phyloP scores from a whole-genome alignment of 2,888 invertebrate species.

The Drosophila birchii region DNA sequence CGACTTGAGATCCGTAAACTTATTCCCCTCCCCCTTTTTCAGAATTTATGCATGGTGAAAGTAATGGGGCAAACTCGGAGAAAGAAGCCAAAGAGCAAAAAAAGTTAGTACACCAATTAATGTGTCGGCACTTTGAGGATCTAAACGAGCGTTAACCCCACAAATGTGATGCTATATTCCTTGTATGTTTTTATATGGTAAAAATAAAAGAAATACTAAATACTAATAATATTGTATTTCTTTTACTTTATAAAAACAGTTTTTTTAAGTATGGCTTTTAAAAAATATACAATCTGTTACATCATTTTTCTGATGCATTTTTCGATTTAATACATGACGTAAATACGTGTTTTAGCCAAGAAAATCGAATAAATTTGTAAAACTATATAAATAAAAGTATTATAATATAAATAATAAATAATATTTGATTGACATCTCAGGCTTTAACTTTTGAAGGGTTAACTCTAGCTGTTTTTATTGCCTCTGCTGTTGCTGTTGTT shows the following conservation, averaged over 20 bases:
- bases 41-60: slow-evolving; percentile 71
- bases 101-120: slow-evolving; percentile 64
- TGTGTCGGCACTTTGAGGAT: slow-evolving; percentile 40
- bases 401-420: neutral
- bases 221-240: neutral
- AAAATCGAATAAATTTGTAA: neutral
- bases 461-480: neutral
- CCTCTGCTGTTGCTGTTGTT: slow-evolving; percentile 4
- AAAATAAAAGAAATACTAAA: neutral
- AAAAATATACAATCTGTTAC: too few relatives aligned
- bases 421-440: neutral
- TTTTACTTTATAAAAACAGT: too few relatives aligned
- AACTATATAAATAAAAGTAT: neutral
- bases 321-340: too few relatives aligned
- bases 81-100: slow-evolving; percentile 13
- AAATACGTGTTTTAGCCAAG: neutral
- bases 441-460: neutral
- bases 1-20: slow-evolving; percentile 45
- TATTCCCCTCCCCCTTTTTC: slow-evolving; percentile 11
- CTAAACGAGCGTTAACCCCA: slow-evolving; percentile 9
- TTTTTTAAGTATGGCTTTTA: too few relatives aligned
- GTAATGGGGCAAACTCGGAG: slow-evolving; percentile 53
- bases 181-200: neutral
- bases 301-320: too few relatives aligned
- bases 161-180: neutral